Base-by-base conservation (phyloP, 2,888 invertebrate species). In the Dryobota labecula region DNA sequence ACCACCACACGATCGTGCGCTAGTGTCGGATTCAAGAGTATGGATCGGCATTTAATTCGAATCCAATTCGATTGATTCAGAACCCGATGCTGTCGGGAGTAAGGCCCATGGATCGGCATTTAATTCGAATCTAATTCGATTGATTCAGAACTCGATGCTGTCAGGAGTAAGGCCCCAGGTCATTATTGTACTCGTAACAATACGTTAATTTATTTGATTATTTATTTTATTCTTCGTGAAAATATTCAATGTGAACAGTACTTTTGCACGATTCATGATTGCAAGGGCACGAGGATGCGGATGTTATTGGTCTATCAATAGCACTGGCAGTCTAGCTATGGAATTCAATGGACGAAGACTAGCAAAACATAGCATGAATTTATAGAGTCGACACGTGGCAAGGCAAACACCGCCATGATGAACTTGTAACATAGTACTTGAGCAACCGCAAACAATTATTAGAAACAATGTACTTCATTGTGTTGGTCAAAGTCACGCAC, bases 251-350 rank as follows among this genome's bases (percentile, higher is more conserved):
- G 49, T 33, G 57, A 58, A 65, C 56, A 57, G 54, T 65, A 74
- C 62, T 77, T 84, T 77, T 75, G 70, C 76, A 81, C 78, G 80
- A 86, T 88, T 86, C 81, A 84, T 70, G 36, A 24, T 24, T 58
- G 80, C 85, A 89, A 90, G 88, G 87, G 86, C 89, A 87, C 80
- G 88, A 87, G 88, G 86, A 89, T 91, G 85, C 87, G 89, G 88
- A 91, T 91, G 90, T 91, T 91, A 88, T 89, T 87, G 54, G 80
- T 91, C 90, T 93, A 93, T 91, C 89, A 91, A 93, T 93, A 93
- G 89, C 89, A 81, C 88, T 91, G 90, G 89, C 91, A 90, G 83
- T 84, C 77, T 88, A 79, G 85, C 84, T 86, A 88, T 87, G 89
- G 88, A 89, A 92, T 90, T 90, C 84, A 88, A 91, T 90, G 83